Percentiles rank a stretch among this genome's conserved stretches.
phyloP scores from a whole-genome alignment of 2,888 invertebrate genomes.

The Erpobdella octoculata region DNA sequence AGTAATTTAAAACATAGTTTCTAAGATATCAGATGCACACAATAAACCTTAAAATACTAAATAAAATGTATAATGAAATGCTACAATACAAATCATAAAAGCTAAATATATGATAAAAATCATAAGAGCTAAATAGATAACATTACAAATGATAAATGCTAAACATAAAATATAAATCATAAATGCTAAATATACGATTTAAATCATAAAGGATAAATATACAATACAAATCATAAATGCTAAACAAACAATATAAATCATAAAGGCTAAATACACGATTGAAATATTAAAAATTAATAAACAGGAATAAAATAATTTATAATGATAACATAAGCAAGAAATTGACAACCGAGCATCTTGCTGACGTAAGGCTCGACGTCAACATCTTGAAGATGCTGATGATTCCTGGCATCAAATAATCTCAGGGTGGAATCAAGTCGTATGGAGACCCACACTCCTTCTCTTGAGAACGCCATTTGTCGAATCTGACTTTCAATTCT shows the following conservation, averaged over 20 bases:
- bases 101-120: neutral
- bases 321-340: neutral
- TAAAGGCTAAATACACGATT: neutral
- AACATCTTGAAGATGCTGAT: constrained; percentile 87
- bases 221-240: neutral
- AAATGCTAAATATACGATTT: too few species aligned
- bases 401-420: constrained; percentile 90
- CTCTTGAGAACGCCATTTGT: constrained; percentile 89
- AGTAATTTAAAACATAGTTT: too few species aligned
- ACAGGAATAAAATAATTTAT: neutral
- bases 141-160: too few species aligned
- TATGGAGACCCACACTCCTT: constrained; percentile 92
- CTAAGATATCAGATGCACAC: too few species aligned
- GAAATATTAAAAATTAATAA: neutral
- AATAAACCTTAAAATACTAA: neutral
- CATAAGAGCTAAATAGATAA: too few species aligned
- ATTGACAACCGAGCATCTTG: constrained; percentile 83
- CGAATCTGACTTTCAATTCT: constrained; percentile 85
- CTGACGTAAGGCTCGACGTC: constrained; percentile 98
- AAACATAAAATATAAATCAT: too few species aligned
- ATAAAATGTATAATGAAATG: neutral
- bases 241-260: neutral
- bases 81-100: neutral
- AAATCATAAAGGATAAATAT: neutral
- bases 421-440: constrained; percentile 90